Base-by-base conservation (phyloP, 2,888 invertebrate genomes). In the Campoplex nolae region DNA sequence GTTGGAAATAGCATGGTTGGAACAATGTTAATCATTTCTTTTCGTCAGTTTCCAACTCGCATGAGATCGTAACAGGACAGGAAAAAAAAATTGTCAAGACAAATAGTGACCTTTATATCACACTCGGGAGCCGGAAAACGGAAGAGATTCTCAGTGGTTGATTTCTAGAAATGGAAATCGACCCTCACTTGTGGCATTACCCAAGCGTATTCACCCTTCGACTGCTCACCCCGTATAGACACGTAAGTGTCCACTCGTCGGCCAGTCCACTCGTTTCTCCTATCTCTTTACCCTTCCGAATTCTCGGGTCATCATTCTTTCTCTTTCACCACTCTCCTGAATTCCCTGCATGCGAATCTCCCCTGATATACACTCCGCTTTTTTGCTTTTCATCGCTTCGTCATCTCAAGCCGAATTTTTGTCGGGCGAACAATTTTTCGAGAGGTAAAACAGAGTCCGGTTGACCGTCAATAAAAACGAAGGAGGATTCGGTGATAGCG, bases 81-180 rank as follows among this genome's bases (percentile, higher is more conserved):
- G 9, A 54, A 70, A 56, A 68, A 48, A 68, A 51, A 35, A 13
- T 67, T 56, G 38, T 35, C 51, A 58, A 65, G 28, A 23, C 56
- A 42, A 70, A 78, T 74, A 13, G 38, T 32, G 38, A 73, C 38
- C 28, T 73, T 45, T 45, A 73, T 65, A 28, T 68, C 62, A 77
- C 68, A 75, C 42, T 71, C 67, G 79, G 73, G 54, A 75, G 75
- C 83, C 85, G 76, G 80, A 67, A 84, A 86, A 84, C 79, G 75
- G 70, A 67, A 71, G 80, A 76, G 71, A 83, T 83, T 80, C 18
- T 48, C 56, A 67, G 56, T n/a, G 83, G 83, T 75, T 78, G 81
- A 84, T 87, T 87, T 87, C 81, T 18, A 68, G 78, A 84, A 87
- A 84, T 78, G 81, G 78, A 82, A 81, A 81, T 84, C 51, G 84